Conservation (phyloP, 64 coral and sea anemone genomes). For the Anthopleura sola region DNA sequence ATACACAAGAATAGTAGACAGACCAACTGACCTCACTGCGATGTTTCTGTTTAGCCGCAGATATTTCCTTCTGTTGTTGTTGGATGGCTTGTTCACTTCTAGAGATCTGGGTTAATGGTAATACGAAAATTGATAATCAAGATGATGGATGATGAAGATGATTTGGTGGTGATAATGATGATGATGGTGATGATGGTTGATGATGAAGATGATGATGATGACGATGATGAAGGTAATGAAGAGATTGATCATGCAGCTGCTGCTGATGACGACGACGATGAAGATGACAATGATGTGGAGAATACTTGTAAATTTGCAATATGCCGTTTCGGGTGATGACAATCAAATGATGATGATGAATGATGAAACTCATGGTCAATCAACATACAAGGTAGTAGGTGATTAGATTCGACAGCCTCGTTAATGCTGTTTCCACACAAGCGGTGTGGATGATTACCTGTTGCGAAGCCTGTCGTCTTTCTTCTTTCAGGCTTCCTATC, state of each 20-base stretch:
- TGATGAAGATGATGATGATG: background rate
- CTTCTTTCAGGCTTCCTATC: background rate
- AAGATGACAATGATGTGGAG: background rate
- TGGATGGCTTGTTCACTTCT: conserved; percentile 84
- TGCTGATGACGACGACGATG: background rate
- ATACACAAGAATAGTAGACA: background rate
- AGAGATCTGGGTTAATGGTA: conserved; percentile 34
- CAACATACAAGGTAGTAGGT: background rate
- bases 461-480: conserved; percentile 8
- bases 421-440: background rate
- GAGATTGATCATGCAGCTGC: background rate
- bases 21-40: conserved; percentile 68
- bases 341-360: too few species aligned
- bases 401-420: too few species aligned
- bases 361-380: background rate
- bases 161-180: background rate
- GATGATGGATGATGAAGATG: background rate
- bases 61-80: conserved; percentile 78
- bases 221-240: background rate
- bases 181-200: conserved; percentile 6
- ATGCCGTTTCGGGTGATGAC: background rate
- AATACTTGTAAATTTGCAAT: background rate
- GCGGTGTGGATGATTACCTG: background rate
- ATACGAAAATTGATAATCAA: background rate
- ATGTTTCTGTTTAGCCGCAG: conserved; percentile 65